A percentile compares a stretch with the other conserved stretches of the same genome.
These are phyloP conservation scores for Notarius lentiginosus DNA, from an alignment of 2,113 vertebrate species.

Conservation along the genomic window DNA sequence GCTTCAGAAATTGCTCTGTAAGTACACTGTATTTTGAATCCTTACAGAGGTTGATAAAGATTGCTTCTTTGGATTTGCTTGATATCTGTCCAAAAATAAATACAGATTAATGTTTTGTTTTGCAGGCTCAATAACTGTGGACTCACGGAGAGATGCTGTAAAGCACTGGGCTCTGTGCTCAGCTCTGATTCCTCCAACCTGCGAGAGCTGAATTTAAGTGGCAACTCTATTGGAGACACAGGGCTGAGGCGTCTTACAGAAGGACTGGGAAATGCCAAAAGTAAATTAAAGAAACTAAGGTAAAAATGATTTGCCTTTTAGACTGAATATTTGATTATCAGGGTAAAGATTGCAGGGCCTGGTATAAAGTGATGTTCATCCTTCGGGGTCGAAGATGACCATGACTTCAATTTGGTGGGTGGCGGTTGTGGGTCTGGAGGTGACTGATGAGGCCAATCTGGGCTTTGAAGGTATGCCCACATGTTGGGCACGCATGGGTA, in stretches of 20 bases:
- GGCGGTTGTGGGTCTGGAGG: too few species aligned
- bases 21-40: background rate
- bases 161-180: conserved; percentile 31
- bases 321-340: background rate
- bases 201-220: conserved; percentile 33
- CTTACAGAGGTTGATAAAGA: background rate
- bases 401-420: too few species aligned
- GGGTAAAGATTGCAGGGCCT: background rate
- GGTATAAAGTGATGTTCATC: too few species aligned
- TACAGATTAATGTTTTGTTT: background rate
- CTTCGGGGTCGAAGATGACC: too few species aligned
- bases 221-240: conserved; percentile 39
- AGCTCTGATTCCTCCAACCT: conserved; percentile 26
- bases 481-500: too few species aligned
- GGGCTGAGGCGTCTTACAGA: conserved; percentile 39
- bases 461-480: too few species aligned
- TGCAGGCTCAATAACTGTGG: conserved; percentile 45
- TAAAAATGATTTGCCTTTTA: background rate
- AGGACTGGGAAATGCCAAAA: conserved; percentile 23
- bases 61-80: background rate
- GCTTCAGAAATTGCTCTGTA: conserved; percentile 36
- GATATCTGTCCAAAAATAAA: background rate
- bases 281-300: conserved; percentile 47
- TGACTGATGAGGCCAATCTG: too few species aligned
- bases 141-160: conserved; percentile 44